These are phyloP conservation scores for Perca fluviatilis DNA, from an alignment of 2,113 vertebrate species.

Conservation along the genomic window DNA sequence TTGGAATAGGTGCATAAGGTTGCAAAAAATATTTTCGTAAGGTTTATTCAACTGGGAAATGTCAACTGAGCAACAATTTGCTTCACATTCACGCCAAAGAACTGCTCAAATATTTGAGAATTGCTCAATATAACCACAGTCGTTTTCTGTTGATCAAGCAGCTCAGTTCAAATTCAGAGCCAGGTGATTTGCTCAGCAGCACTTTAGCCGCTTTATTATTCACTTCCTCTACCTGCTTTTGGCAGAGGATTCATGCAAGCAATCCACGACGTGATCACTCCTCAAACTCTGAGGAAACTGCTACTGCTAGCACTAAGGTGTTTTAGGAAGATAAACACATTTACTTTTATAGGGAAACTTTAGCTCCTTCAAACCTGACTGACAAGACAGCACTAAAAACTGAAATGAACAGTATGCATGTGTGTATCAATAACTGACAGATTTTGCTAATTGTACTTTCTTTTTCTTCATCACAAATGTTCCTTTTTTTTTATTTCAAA, in stretches of 20 bases:
- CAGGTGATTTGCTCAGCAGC: not conserved
- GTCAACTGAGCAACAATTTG: not conserved
- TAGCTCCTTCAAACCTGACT: not conserved
- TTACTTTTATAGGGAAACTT: conserved; percentile 16
- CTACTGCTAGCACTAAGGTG: not conserved
- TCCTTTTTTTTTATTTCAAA: conserved; percentile 9
- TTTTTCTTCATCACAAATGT: conserved; percentile 8
- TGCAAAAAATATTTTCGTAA: not conserved
- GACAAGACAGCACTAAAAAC: conserved; percentile 12
- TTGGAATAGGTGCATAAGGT: conserved; percentile 13
- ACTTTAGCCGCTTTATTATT: not conserved
- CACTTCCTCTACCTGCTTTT: not conserved
- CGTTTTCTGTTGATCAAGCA: conserved; percentile 7
- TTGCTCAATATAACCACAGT: not conserved
- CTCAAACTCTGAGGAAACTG: not conserved
- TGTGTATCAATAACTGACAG: not conserved
- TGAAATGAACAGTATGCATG: not conserved
- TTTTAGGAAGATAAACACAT: conserved; percentile 23
- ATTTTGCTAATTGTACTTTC: not conserved
- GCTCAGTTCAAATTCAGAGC: not conserved
- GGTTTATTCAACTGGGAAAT: not conserved
- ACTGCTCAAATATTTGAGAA: conserved; percentile 2
- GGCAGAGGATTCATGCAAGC: not conserved
- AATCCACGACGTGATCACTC: conserved; percentile 16
- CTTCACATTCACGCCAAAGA: conserved; percentile 10